phyloP scores from a whole-genome alignment of 2,113 vertebrate genomes.

The Solea solea region DNA sequence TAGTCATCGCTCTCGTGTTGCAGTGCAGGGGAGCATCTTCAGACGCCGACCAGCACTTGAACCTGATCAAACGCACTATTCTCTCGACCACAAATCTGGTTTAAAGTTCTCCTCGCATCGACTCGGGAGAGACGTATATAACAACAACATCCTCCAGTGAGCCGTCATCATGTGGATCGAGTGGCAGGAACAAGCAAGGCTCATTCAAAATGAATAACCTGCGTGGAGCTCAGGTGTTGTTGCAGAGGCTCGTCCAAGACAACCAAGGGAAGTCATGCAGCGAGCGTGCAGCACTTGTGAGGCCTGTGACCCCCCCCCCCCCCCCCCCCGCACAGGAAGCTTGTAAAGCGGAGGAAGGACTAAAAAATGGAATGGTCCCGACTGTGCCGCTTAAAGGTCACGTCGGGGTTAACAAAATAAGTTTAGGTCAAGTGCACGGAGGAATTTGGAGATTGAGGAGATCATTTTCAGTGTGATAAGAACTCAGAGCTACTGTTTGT shows the following conservation, averaged over 20 bases:
- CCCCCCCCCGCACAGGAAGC: constrained; percentile 49
- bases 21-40: constrained; percentile 29
- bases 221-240: constrained; percentile 52
- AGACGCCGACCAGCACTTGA: constrained; percentile 18
- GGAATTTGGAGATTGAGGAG: neutral
- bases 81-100: constrained; percentile 1
- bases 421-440: constrained; percentile 52
- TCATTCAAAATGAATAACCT: constrained; percentile 78
- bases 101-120: constrained; percentile 11
- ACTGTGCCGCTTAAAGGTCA: constrained; percentile 22
- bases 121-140: neutral
- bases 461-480: too few species aligned
- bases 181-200: constrained; percentile 54
- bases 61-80: constrained; percentile 23
- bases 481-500: too few species aligned
- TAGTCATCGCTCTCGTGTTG: constrained; percentile 31
- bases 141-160: constrained; percentile 31
- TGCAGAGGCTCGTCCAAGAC: constrained; percentile 33
- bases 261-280: constrained; percentile 30
- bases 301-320: constrained; percentile 31
- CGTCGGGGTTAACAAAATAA: constrained; percentile 41
- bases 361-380: constrained; percentile 57
- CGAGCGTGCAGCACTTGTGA: constrained; percentile 9
- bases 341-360: constrained; percentile 21
- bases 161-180: constrained; percentile 43